phyloP scores from a whole-genome alignment of 2,797 vertebrate genomes.

The Enteromius trimaculatus region DNA sequence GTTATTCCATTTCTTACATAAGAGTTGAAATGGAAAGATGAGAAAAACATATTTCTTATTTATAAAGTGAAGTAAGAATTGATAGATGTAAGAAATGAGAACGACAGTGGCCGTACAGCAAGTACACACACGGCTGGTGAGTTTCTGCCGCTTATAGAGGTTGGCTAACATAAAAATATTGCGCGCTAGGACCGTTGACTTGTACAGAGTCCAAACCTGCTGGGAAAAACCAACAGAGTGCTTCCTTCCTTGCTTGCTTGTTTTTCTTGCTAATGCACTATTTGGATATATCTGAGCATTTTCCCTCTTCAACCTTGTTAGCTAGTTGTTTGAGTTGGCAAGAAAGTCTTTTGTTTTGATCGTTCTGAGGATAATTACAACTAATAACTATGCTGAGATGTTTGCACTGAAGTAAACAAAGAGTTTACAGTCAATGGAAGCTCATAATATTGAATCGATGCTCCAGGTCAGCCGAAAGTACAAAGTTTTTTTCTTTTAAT shows the following conservation, averaged over 20 bases:
- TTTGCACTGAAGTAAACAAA: slow-evolving; percentile 11
- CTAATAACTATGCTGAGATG: slow-evolving; percentile 5
- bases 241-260: neutral
- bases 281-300: neutral
- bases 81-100: slow-evolving; percentile 46
- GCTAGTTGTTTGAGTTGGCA: neutral
- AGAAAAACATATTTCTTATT: slow-evolving; percentile 61
- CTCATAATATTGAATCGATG: neutral
- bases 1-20: slow-evolving; percentile 57
- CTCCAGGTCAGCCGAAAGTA: neutral
- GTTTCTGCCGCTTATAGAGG: neutral
- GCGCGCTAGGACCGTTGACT: neutral
- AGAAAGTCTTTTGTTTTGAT: slow-evolving; percentile 17
- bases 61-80: slow-evolving; percentile 52
- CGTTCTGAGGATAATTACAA: neutral
- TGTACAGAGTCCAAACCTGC: neutral
- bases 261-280: slow-evolving; percentile 21
- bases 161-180: slow-evolving; percentile 22
- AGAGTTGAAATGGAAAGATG: slow-evolving; percentile 53
- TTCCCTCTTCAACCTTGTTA: neutral
- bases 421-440: slow-evolving; percentile 6
- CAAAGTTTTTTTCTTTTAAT: slow-evolving; percentile 1
- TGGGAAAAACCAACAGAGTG: neutral
- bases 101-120: slow-evolving; percentile 7
- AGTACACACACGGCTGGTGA: neutral